A percentile compares a stretch with the other conserved stretches of the same genome.
phyloP scores from a whole-genome alignment of 2,888 invertebrate genomes.

The Eristalinus sepulchralis region DNA sequence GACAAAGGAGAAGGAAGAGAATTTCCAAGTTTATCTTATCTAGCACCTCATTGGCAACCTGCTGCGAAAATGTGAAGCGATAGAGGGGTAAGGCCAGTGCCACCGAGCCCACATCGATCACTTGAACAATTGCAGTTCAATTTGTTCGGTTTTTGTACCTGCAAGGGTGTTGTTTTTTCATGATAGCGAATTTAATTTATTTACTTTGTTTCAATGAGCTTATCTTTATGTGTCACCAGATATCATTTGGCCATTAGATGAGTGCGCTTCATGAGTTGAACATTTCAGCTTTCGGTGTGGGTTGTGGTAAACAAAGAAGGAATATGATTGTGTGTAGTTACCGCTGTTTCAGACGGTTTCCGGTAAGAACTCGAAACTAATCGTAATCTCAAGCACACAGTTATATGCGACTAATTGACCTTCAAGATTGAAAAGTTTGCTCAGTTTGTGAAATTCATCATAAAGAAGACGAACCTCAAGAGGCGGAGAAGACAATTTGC shows the following conservation, averaged over 20 bases:
- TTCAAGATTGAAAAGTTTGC: no score
- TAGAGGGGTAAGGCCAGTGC: not conserved
- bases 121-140: slow-evolving; percentile 5
- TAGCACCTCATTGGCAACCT: not conserved
- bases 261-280: not conserved
- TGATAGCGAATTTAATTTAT: slow-evolving; percentile 12
- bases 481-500: no score
- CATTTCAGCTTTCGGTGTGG: not conserved
- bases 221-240: slow-evolving; percentile 18
- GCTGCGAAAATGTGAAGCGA: not conserved
- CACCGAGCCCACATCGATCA: not conserved
- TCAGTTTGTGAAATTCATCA: no score
- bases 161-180: not conserved
- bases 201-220: not conserved
- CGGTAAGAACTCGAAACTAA: no score
- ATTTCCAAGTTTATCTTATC: not conserved
- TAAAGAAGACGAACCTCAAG: no score
- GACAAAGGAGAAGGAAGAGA: not conserved
- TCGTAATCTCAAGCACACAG: no score
- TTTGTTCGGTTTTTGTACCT: slow-evolving; percentile 15
- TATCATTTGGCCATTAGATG: not conserved
- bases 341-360: no score
- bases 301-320: not conserved
- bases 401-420: no score
- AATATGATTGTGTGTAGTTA: not conserved